These are phyloP conservation scores for Morpho achilles DNA, from an alignment of 2,888 invertebrate species.

Conservation along the genomic window DNA sequence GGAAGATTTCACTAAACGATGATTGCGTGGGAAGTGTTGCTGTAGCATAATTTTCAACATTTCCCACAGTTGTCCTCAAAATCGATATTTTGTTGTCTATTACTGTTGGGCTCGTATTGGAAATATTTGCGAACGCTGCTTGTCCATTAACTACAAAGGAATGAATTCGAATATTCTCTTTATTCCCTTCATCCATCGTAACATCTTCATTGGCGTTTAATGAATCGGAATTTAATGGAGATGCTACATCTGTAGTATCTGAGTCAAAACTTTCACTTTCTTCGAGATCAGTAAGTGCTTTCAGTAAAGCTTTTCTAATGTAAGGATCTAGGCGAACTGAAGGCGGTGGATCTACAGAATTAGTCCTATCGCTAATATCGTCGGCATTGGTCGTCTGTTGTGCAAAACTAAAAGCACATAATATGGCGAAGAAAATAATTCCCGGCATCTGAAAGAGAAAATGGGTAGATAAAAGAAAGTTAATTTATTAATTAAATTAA, in stretches of 20 bases:
- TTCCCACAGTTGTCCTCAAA: slow-evolving; percentile 63
- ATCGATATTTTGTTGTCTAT: slow-evolving; percentile 65
- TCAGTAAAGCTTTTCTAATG: slow-evolving; percentile 85
- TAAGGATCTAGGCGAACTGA: slow-evolving; percentile 85
- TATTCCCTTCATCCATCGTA: slow-evolving; percentile 32
- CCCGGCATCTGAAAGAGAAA: slow-evolving; percentile 54
- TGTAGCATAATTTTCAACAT: slow-evolving; percentile 67
- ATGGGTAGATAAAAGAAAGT: slow-evolving; percentile 22
- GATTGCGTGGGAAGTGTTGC: slow-evolving; percentile 58
- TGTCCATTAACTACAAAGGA: slow-evolving; percentile 76
- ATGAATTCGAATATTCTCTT: slow-evolving; percentile 69
- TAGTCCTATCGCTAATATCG: slow-evolving; percentile 53
- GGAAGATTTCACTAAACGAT: slow-evolving; percentile 63
- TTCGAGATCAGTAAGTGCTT: slow-evolving; percentile 87
- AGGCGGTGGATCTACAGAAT: slow-evolving; percentile 66
- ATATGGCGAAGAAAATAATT: slow-evolving; percentile 45
- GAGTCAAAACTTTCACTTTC: slow-evolving; percentile 69
- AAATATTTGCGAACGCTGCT: slow-evolving; percentile 56
- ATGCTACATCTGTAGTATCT: slow-evolving; percentile 48
- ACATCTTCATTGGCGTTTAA: slow-evolving; percentile 11
- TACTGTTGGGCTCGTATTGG: slow-evolving; percentile 49
- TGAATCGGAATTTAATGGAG: slow-evolving; percentile 49
- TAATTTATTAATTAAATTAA: too few species aligned
- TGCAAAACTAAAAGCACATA: slow-evolving; percentile 41
- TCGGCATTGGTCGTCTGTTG: slow-evolving; percentile 50